Evolutionary conservation across 1,140 invertebrate genomes (phyloP).

Genomic region (Atta cephalotes): DNA sequence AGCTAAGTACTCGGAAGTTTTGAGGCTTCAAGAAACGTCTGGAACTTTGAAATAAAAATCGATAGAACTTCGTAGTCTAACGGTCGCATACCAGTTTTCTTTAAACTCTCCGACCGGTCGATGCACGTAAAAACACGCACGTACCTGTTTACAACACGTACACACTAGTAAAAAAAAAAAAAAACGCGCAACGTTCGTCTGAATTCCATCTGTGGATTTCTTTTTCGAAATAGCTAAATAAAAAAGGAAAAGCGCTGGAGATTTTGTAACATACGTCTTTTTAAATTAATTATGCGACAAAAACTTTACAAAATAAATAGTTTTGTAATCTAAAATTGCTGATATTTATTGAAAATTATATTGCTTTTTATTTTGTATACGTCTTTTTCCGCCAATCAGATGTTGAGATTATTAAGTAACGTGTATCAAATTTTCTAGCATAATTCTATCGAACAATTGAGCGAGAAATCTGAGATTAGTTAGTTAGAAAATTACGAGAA

Average conservation of each 20-base stretch:
- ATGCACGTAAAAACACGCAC: conserved; percentile 54
- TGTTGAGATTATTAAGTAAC: neutral
- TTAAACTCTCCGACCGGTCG: conserved; percentile 65
- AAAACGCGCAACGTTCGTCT: neutral
- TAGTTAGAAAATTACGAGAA: neutral
- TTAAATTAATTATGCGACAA: neutral
- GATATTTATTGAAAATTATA: neutral
- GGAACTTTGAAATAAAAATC: conserved; percentile 71
- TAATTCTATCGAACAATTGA: neutral
- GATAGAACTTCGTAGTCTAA: conserved; percentile 49
- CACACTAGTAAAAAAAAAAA: neutral
- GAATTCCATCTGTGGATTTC: neutral
- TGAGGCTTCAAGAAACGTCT: conserved; percentile 19
- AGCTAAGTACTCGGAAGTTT: conserved; percentile 22
- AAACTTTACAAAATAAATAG: neutral
- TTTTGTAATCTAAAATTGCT: neutral
- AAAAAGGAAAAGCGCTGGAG: neutral
- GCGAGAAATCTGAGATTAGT: neutral
- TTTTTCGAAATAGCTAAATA: neutral
- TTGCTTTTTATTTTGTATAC: neutral
- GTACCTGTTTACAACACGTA: conserved; percentile 45
- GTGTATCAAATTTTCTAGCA: neutral
- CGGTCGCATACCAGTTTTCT: conserved; percentile 65
- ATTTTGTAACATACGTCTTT: neutral
- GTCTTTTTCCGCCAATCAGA: neutral